Percentiles rank a stretch among this genome's conserved stretches.
phyloP scores from a whole-genome alignment of 1,140 invertebrate species.

The Brachionus asplanchnoidis region DNA sequence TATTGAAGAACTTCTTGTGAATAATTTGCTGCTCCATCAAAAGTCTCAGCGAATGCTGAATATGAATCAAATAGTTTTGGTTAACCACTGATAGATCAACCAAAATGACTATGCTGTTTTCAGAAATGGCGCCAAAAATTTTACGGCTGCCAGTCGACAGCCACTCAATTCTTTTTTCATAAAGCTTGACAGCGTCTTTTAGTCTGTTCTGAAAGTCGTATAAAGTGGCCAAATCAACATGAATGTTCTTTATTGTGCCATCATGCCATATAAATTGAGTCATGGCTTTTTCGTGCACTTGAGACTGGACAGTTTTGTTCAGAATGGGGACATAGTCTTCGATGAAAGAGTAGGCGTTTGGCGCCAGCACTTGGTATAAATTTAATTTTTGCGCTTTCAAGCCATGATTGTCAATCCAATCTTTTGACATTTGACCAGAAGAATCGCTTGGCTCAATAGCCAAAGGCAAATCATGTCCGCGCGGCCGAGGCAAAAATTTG shows the following conservation, averaged over 20 bases:
- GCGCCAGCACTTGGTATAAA: slow-evolving; percentile 55
- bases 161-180: slow-evolving; percentile 56
- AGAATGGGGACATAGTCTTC: slow-evolving; percentile 57
- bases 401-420: slow-evolving; percentile 55
- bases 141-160: slow-evolving; percentile 52
- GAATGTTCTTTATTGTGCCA: slow-evolving; percentile 56
- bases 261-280: slow-evolving; percentile 57
- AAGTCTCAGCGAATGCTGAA: slow-evolving; percentile 56
- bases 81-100: slow-evolving; percentile 56
- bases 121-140: slow-evolving; percentile 55
- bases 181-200: slow-evolving; percentile 51
- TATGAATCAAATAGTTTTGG: slow-evolving; percentile 55
- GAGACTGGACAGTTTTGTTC: slow-evolving; percentile 56
- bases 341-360: slow-evolving; percentile 55
- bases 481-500: slow-evolving; percentile 54
- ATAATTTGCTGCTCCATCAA: slow-evolving; percentile 56
- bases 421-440: slow-evolving; percentile 47
- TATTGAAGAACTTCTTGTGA: slow-evolving; percentile 57
- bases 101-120: slow-evolving; percentile 55
- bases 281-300: slow-evolving; percentile 57
- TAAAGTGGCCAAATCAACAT: slow-evolving; percentile 55
- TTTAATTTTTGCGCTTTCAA: slow-evolving; percentile 56
- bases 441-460: slow-evolving; percentile 52
- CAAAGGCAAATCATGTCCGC: slow-evolving; percentile 55
- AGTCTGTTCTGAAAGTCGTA: slow-evolving; percentile 58